These are phyloP conservation scores for Carduelis carduelis DNA, from an alignment of 2,797 vertebrate species.

Conservation along the genomic window DNA sequence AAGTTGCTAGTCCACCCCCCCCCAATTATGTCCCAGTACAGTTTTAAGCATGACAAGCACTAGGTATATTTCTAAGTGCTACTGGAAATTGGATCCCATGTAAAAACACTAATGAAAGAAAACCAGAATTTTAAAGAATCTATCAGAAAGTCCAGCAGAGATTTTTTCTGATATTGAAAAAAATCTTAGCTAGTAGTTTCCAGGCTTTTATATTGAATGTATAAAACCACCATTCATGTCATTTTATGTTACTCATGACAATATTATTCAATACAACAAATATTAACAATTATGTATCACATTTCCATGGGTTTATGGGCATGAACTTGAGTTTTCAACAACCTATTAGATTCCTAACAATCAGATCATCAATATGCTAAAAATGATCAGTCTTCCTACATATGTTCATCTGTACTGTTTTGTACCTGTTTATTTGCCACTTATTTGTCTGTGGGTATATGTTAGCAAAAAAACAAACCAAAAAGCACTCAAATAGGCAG, in stretches of 20 bases:
- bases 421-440: background rate
- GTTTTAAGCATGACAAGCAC: background rate
- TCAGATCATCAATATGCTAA: background rate
- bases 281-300: background rate
- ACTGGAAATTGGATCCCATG: background rate
- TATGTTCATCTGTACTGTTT: background rate
- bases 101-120: background rate
- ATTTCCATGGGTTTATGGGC: background rate
- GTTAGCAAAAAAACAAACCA: background rate
- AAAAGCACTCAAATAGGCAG: background rate
- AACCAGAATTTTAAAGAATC: background rate
- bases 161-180: background rate
- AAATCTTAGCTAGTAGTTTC: background rate
- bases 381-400: rapidly evolving
- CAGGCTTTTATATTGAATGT: background rate
- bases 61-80: background rate
- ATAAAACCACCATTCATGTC: background rate
- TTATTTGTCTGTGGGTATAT: background rate
- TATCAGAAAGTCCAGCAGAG: background rate
- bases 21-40: background rate
- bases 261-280: background rate
- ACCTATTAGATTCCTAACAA: background rate
- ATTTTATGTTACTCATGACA: background rate
- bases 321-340: background rate
- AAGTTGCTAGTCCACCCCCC: rapidly evolving